Evolutionary conservation across 1,140 invertebrate species (phyloP).

Genomic region (Pectinophora gossypiella): DNA sequence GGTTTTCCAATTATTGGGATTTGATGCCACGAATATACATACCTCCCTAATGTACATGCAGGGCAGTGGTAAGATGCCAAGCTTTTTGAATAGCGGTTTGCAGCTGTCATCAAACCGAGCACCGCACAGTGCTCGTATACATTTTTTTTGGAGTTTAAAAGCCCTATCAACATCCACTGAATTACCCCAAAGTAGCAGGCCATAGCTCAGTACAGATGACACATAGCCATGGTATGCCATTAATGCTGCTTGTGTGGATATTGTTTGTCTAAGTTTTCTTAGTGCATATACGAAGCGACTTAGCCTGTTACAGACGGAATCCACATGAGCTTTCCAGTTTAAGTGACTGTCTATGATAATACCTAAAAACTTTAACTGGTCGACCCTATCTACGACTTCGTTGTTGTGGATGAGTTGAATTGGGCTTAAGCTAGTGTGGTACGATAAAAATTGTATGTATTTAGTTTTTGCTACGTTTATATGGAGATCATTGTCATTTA

Average conservation of each 20-base stretch:
- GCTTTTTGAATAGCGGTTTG: background rate
- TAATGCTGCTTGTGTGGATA: background rate
- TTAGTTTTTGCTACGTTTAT: conserved; percentile 9
- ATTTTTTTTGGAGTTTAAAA: background rate
- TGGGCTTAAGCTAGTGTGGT: background rate
- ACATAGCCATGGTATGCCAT: background rate
- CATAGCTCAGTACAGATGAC: background rate
- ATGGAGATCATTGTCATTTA: conserved; percentile 4
- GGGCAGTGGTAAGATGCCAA: background rate
- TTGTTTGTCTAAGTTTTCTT: background rate
- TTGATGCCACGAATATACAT: background rate
- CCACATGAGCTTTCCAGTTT: background rate
- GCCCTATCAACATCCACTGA: background rate
- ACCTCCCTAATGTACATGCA: background rate
- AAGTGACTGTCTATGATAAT: background rate
- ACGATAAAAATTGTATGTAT: conserved; percentile 4
- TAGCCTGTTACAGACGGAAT: background rate
- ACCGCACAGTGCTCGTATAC: background rate
- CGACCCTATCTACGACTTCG: background rate
- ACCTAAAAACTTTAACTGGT: background rate
- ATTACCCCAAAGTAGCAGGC: background rate
- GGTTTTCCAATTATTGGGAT: background rate
- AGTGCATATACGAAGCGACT: background rate
- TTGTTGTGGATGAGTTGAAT: background rate
- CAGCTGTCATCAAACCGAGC: background rate